A percentile compares a stretch with the other conserved stretches of the same genome.
phyloP scores from a whole-genome alignment of 2,888 invertebrate genomes.

The Metellina segmentata region DNA sequence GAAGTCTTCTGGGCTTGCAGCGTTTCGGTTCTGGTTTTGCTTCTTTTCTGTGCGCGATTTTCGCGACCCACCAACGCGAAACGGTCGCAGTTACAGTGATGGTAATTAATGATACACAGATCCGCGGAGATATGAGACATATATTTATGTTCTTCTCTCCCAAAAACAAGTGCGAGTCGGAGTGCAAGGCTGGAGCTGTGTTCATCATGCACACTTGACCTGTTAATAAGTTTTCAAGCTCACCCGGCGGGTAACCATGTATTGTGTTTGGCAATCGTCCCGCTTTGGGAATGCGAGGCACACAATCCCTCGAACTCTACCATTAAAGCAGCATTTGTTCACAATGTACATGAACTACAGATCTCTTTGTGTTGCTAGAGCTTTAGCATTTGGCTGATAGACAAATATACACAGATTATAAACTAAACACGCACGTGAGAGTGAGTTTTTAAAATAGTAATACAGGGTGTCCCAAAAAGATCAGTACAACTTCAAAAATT shows the following conservation, averaged over 20 bases:
- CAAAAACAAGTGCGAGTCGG: background rate
- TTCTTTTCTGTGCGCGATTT: background rate
- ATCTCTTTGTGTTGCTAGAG: no score
- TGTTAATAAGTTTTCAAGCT: background rate
- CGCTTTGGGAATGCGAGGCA: background rate
- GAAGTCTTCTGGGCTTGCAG: background rate
- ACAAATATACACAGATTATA: no score
- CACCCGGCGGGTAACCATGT: background rate
- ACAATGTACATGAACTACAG: no score
- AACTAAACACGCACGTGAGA: no score
- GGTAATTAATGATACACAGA: conserved; percentile 24
- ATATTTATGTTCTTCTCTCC: background rate
- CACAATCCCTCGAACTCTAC: no score
- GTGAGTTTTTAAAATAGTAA: no score
- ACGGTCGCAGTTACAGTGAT: background rate
- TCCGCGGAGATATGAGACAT: background rate
- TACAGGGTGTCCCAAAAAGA: no score
- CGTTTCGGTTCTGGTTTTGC: background rate
- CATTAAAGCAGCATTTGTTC: no score
- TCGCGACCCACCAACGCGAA: conserved; percentile 2
- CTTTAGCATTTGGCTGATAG: no score
- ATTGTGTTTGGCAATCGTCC: background rate
- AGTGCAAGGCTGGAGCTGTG: background rate
- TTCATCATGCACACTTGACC: background rate
- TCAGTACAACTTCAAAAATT: no score